Conservation (phyloP, 2,888 invertebrate genomes). For the Diploptera punctata region DNA sequence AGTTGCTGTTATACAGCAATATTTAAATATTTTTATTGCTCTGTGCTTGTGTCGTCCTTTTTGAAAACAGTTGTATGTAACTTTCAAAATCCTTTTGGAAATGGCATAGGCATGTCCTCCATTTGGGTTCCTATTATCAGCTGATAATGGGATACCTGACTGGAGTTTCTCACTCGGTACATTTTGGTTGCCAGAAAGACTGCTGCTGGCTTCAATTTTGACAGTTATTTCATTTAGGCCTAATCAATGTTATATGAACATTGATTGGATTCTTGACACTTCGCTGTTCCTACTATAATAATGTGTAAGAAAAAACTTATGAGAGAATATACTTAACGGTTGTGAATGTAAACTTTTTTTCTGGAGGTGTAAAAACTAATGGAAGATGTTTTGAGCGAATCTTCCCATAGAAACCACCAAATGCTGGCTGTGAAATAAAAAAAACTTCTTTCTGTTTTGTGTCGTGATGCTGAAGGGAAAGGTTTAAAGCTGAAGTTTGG, state of each 20-base stretch:
- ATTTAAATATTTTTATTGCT: no score
- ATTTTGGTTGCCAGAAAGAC: no score
- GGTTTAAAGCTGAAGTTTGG: neutral
- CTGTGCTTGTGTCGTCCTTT: no score
- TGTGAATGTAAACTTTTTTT: conserved; percentile 38
- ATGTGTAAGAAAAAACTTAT: conserved; percentile 21
- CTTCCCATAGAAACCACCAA: conserved; percentile 42
- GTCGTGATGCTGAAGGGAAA: conserved; percentile 20
- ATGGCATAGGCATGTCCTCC: neutral
- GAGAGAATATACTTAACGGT: conserved; percentile 38
- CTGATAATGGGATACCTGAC: neutral
- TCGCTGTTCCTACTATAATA: conserved; percentile 38
- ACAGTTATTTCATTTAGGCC: conserved; percentile 3
- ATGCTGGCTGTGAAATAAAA: conserved; percentile 44
- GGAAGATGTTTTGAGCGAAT: conserved; percentile 21
- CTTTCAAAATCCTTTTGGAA: neutral
- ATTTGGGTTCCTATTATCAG: neutral
- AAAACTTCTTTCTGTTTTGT: conserved; percentile 31
- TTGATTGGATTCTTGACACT: conserved; percentile 5
- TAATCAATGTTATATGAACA: conserved; percentile 13
- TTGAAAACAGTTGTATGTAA: neutral
- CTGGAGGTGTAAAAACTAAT: conserved; percentile 34
- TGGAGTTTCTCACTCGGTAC: no score
- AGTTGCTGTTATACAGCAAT: no score
- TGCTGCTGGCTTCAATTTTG: conserved; percentile 3